Conservation (phyloP, 2,797 vertebrate genomes). For the Chelidonichthys spinosus region DNA sequence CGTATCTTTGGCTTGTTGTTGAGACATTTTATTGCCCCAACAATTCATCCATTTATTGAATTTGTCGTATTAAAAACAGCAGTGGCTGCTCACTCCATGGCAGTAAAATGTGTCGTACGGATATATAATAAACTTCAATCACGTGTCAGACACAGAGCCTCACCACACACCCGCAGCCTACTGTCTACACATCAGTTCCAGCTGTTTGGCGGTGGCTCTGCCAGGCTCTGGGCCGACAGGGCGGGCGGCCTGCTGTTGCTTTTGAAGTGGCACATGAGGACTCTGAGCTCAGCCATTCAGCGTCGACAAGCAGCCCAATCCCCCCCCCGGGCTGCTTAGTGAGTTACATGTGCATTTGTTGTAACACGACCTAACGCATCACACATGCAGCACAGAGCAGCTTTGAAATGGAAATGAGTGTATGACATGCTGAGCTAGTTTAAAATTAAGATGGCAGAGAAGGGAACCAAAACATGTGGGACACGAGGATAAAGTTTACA, state of each 20-base stretch:
- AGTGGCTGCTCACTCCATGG: constrained; percentile 5
- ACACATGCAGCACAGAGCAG: constrained; percentile 25
- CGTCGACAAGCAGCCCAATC: constrained; percentile 24
- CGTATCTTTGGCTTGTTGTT: background rate
- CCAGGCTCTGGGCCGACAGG: constrained; percentile 35
- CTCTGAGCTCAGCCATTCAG: constrained; percentile 33
- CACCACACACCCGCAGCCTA: constrained; percentile 22
- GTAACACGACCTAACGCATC: constrained; percentile 52
- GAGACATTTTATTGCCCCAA: background rate
- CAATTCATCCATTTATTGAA: background rate
- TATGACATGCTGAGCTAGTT: background rate
- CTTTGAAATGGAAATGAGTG: constrained; percentile 3
- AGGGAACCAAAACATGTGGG: background rate
- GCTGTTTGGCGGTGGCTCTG: constrained; percentile 43
- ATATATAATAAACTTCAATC: constrained; percentile 20
- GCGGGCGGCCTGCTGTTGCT: constrained; percentile 43
- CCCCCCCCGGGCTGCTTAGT: constrained; percentile 30
- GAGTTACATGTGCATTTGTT: constrained; percentile 40
- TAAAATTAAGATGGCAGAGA: background rate
- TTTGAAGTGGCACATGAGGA: constrained; percentile 65
- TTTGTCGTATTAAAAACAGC: background rate
- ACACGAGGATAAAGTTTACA: constrained; percentile 13
- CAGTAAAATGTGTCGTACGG: background rate
- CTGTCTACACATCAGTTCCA: constrained; percentile 50
- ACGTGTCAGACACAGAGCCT: constrained; percentile 25